Conservation (phyloP, 2,888 invertebrate species). For the Pyrrhia umbra region DNA sequence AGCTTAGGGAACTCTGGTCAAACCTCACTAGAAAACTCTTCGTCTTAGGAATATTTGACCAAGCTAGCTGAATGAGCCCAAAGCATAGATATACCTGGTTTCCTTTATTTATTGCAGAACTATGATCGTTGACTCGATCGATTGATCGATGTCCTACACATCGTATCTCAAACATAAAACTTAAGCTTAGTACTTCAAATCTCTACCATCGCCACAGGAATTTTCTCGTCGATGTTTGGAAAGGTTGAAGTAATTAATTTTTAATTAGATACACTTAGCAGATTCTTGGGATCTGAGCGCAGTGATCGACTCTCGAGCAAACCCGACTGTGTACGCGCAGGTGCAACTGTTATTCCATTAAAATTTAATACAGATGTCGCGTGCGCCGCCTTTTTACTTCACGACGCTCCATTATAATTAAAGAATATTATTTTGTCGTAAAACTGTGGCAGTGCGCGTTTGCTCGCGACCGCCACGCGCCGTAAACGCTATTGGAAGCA, state of each 20-base stretch:
- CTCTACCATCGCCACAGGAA: conserved; percentile 55
- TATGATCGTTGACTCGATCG: neutral
- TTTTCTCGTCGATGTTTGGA: conserved; percentile 65
- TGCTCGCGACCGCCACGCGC: conserved; percentile 80
- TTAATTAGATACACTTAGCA: conserved; percentile 82
- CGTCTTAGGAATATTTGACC: neutral
- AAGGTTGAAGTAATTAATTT: conserved; percentile 76
- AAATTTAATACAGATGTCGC: conserved; percentile 90
- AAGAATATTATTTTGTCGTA: conserved; percentile 89
- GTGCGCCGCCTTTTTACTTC: conserved; percentile 86
- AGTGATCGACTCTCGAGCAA: conserved; percentile 77
- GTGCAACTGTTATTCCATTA: conserved; percentile 87
- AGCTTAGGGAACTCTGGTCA: neutral
- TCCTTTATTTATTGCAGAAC: neutral
- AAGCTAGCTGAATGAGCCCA: no score
- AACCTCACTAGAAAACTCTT: neutral
- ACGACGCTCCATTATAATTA: conserved; percentile 88
- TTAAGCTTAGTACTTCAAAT: conserved; percentile 46
- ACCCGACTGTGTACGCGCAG: conserved; percentile 79
- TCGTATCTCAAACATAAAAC: conserved; percentile 10
- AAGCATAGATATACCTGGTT: neutral
- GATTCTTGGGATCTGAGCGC: conserved; percentile 74
- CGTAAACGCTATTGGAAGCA: conserved; percentile 70
- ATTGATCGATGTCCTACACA: conserved; percentile 3
- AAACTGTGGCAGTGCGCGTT: conserved; percentile 75